Evolutionary conservation across 2,113 vertebrate genomes (phyloP), one percentile per base, ranked within the genome.

Genomic region (Hyaena hyaena): DNA sequence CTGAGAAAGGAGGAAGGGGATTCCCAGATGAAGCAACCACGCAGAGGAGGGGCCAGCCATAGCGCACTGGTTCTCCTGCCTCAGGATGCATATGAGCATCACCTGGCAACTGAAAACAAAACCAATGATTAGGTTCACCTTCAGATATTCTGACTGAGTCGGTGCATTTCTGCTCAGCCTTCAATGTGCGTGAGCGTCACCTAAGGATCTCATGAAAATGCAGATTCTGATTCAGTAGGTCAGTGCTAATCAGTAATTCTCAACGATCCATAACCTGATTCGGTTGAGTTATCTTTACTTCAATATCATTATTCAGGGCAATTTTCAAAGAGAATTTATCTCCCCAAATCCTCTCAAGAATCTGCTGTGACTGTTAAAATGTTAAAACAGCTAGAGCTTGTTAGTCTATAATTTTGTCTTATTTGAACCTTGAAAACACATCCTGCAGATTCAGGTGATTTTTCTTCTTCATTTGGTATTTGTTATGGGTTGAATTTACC

Each of bases 61-160:
- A 26, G 4, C 39, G 63, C 79, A 1, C 0, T 5, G 35, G 14
- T n/a, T 10, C 43, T 43, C 45, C 1, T 0, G 1, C n/a, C 48
- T 2, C 14, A 7, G 0, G 1, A 8, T n/a, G 53, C 24, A 1
- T 31, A 33, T 74, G 35, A 53, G 23, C 15, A 31, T 88, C 83
- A 65, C 35, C 28, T 45, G n/a, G 66, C 61, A 24, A 48, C 45
- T 55, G 23, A 21, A 84, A 43, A 43, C 28, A 28, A 77, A 63
- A 39, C 16, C 15, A 7, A 10, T 48, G n/a, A 35, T 48, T 74
- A 16, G 66, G 1, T 73, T 88, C 55, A 21, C 33, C 35, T 17
- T 31, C 50, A 48, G 50, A 21, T 31, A 10, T 39, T 80, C 58
- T 14, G 50, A 26, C 11, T 73, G 33, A 39, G 50, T 43, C 11